These are phyloP conservation scores for Antechinus flavipes DNA, from an alignment of 2,113 vertebrate species.

Conservation along the genomic window DNA sequence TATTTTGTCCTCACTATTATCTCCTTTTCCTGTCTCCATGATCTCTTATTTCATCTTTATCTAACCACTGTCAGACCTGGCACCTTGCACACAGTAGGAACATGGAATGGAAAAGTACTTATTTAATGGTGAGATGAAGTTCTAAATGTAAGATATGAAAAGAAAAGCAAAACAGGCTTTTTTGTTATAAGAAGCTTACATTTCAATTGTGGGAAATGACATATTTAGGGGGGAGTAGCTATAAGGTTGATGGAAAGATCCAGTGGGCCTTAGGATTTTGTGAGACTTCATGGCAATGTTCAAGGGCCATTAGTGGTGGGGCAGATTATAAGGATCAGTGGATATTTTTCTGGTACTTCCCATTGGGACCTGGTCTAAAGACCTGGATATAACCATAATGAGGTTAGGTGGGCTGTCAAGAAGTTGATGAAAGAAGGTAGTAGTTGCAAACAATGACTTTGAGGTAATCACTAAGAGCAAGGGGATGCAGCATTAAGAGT, in stretches of 20 bases:
- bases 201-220: neutral
- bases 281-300: neutral
- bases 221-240: neutral
- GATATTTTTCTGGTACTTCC: neutral
- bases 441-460: neutral
- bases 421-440: neutral
- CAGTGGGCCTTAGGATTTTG: neutral
- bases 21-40: neutral
- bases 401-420: neutral
- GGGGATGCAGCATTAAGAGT: neutral
- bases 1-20: neutral
- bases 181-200: neutral
- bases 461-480: neutral
- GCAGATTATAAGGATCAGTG: neutral
- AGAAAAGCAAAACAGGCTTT: neutral
- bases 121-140: neutral
- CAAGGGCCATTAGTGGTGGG: neutral
- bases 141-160: neutral
- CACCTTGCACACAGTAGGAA: neutral
- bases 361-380: neutral
- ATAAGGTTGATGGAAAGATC: neutral
- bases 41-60: neutral
- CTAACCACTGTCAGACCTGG: neutral
- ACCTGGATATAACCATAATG: neutral
- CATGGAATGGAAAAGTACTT: neutral